These are phyloP conservation scores for Acanthiza pusilla DNA, from an alignment of 2,797 vertebrate genomes.

Conservation along the genomic window DNA sequence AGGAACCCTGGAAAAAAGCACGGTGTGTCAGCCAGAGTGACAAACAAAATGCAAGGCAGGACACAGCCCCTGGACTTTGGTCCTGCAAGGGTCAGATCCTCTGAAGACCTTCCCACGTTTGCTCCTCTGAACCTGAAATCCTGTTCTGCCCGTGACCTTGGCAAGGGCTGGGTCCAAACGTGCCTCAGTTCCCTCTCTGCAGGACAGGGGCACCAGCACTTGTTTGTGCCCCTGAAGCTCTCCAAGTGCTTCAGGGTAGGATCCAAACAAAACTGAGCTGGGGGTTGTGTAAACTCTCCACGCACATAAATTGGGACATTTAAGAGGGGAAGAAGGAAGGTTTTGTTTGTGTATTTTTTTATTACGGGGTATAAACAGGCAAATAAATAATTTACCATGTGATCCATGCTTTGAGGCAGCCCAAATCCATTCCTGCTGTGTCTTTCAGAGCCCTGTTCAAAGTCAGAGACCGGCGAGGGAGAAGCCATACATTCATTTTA, in stretches of 20 bases:
- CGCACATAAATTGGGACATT: background rate
- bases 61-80: background rate
- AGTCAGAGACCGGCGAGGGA: background rate
- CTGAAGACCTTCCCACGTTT: background rate
- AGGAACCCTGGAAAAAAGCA: background rate
- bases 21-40: background rate
- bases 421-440: background rate
- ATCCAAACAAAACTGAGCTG: background rate
- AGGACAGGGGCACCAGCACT: background rate
- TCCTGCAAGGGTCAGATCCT: background rate
- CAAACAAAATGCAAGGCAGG: background rate
- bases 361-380: constrained; percentile 28
- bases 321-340: background rate
- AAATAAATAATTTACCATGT: constrained; percentile 42
- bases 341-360: constrained; percentile 44
- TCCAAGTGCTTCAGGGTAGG: background rate
- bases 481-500: background rate
- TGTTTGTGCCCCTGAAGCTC: background rate
- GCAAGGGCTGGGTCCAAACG: background rate
- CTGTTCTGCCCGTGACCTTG: background rate
- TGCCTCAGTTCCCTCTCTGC: background rate
- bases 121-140: background rate
- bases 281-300: background rate
- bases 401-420: background rate
- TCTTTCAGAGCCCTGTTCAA: background rate